Conservation (phyloP, 2,797 vertebrate species). For the Stomatorhinus walkeri region DNA sequence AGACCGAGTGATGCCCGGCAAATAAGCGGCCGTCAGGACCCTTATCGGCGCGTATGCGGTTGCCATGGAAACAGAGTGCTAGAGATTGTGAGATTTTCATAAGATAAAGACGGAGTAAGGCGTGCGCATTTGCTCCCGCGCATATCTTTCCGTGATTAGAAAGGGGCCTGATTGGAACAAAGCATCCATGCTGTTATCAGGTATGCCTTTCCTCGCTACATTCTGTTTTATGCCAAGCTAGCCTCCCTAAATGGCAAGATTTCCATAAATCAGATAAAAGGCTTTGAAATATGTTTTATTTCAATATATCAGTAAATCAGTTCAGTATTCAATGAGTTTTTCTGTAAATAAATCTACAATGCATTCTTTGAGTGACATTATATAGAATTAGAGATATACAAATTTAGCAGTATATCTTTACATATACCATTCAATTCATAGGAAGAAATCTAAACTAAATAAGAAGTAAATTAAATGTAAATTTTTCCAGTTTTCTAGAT, state of each 20-base stretch:
- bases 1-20: background rate
- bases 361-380: background rate
- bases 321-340: background rate
- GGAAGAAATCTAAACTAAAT: background rate
- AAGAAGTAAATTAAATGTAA: background rate
- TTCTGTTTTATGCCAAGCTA: background rate
- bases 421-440: background rate
- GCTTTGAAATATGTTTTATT: background rate
- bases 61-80: conserved; percentile 56
- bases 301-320: conserved; percentile 4
- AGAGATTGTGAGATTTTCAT: conserved; percentile 40
- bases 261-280: conserved; percentile 9
- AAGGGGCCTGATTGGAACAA: background rate
- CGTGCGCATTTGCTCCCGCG: background rate
- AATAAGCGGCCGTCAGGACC: conserved; percentile 10
- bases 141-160: background rate
- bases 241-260: conserved; percentile 1
- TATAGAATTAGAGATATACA: background rate
- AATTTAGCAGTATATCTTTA: background rate
- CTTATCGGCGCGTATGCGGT: conserved; percentile 46
- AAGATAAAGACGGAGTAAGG: conserved; percentile 26
- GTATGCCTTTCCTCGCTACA: background rate
- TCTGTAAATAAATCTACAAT: background rate
- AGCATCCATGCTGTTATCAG: background rate
- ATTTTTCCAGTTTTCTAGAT: background rate